Evolutionary conservation across 2,888 invertebrate species (phyloP).

Genomic region (Ctena decussata): DNA sequence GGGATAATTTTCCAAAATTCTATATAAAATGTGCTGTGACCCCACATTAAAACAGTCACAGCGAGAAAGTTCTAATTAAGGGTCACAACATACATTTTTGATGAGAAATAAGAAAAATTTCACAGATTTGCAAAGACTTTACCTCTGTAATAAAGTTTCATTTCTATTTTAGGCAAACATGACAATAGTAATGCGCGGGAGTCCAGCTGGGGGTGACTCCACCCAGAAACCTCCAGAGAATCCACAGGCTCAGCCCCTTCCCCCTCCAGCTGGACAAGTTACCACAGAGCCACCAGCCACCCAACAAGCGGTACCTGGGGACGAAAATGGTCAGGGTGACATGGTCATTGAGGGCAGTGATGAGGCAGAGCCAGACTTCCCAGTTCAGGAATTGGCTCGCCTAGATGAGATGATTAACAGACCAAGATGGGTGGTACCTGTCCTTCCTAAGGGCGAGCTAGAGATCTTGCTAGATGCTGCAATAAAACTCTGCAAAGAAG

Average conservation of each 20-base stretch:
- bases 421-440: slow-evolving; percentile 99
- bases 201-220: slow-evolving; percentile 84
- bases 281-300: slow-evolving; percentile 14
- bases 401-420: slow-evolving; percentile 98
- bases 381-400: slow-evolving; percentile 94
- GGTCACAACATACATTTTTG: no score
- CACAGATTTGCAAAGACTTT: no score
- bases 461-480: slow-evolving; percentile 96
- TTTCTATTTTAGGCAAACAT: slow-evolving; percentile 63
- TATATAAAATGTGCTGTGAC: background rate
- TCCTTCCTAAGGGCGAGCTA: slow-evolving; percentile 97
- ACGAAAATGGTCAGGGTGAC: slow-evolving; percentile 78
- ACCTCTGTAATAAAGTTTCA: no score
- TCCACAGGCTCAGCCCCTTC: slow-evolving; percentile 33
- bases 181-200: slow-evolving; percentile 86
- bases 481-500: slow-evolving; percentile 94
- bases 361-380: slow-evolving; percentile 90
- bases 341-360: slow-evolving; percentile 67
- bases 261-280: slow-evolving; percentile 22
- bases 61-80: no score
- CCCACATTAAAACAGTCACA: background rate
- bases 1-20: no score
- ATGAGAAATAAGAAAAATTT: no score
- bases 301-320: slow-evolving; percentile 41
- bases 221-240: slow-evolving; percentile 62